Conservation (phyloP, 2,113 vertebrate genomes). For the Cyprinodon brontotheroides region DNA sequence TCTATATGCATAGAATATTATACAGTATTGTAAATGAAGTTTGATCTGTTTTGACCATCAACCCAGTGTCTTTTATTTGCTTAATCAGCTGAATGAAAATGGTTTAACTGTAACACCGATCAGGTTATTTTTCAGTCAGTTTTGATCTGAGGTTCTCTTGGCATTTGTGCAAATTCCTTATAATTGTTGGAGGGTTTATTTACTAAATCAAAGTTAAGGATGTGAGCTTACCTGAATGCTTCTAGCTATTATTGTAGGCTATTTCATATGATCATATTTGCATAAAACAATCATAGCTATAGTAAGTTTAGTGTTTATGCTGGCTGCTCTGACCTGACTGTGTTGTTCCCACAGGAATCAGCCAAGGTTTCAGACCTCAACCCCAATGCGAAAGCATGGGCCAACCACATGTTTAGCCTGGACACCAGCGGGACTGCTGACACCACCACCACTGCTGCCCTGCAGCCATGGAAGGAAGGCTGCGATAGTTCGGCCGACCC, state of each 20-base stretch:
- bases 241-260: neutral
- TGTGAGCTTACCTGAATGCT: neutral
- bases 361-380: constrained; percentile 97
- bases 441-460: constrained; percentile 80
- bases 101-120: no score
- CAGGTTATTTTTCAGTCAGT: no score
- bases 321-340: neutral
- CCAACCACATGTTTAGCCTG: constrained; percentile 91
- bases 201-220: neutral
- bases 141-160: no score
- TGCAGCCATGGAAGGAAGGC: constrained; percentile 87
- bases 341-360: constrained; percentile 83
- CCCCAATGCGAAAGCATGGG: constrained; percentile 99
- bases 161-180: no score
- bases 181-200: neutral
- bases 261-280: neutral
- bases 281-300: neutral
- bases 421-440: constrained; percentile 86
- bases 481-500: constrained; percentile 80
- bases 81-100: no score
- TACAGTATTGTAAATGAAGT: neutral
- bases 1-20: neutral
- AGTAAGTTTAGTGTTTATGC: neutral
- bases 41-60: neutral
- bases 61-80: neutral